phyloP scores from a whole-genome alignment of 2,888 invertebrate genomes.

The Hedya salicella region DNA sequence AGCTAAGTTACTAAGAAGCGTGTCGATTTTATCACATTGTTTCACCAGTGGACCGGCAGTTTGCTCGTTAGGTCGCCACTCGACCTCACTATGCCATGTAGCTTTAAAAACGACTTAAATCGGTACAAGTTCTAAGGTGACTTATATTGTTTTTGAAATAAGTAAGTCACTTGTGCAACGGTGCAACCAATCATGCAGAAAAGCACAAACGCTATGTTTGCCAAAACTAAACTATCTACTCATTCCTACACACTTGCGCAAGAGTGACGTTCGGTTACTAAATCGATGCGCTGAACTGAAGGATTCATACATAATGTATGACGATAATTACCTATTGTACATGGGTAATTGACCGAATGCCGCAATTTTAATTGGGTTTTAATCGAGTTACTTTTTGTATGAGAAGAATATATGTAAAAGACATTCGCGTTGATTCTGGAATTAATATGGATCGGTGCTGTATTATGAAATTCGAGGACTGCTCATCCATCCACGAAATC shows the following conservation, averaged over 20 bases:
- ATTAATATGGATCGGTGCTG: no score
- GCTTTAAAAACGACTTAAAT: slow-evolving; percentile 38
- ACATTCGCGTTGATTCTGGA: no score
- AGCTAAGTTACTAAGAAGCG: slow-evolving; percentile 24
- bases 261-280: slow-evolving; percentile 27
- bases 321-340: slow-evolving; percentile 29
- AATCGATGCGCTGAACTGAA: not conserved
- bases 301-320: slow-evolving; percentile 24
- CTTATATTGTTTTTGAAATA: slow-evolving; percentile 16
- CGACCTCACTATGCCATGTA: slow-evolving; percentile 59
- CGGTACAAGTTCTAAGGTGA: not conserved
- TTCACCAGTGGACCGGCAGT: slow-evolving; percentile 65
- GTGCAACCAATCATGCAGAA: slow-evolving; percentile 67
- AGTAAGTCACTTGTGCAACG: slow-evolving; percentile 60
- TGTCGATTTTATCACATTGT: slow-evolving; percentile 57
- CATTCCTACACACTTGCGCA: slow-evolving; percentile 44
- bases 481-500: no score
- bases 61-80: slow-evolving; percentile 63
- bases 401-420: no score
- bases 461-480: no score
- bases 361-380: slow-evolving; percentile 1
- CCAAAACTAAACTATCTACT: slow-evolving; percentile 57
- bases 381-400: not conserved
- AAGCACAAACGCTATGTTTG: slow-evolving; percentile 55
- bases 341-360: not conserved